Conservation (phyloP, 2,888 invertebrate species). For the Patella caerulea region DNA sequence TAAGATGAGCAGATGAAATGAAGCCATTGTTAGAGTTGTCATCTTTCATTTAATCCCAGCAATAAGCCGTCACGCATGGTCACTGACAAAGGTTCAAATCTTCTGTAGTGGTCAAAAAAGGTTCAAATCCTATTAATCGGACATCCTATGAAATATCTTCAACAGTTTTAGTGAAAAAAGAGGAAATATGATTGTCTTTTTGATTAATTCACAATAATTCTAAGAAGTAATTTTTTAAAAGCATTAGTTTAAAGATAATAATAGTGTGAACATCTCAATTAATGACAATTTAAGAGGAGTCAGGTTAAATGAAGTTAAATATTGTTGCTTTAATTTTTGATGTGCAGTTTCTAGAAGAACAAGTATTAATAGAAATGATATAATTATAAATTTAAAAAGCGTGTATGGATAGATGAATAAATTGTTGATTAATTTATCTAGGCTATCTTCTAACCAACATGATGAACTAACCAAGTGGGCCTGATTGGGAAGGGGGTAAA, state of each 20-base stretch:
- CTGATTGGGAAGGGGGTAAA: too few relatives aligned
- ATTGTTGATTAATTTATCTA: too few relatives aligned
- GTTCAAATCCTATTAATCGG: not conserved
- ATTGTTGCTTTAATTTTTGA: too few relatives aligned
- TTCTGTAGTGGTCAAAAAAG: not conserved
- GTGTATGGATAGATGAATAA: too few relatives aligned
- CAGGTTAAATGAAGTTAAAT: too few relatives aligned
- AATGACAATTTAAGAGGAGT: too few relatives aligned
- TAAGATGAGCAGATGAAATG: not conserved
- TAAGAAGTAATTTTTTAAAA: not conserved
- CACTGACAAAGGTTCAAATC: not conserved
- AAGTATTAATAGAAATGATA: too few relatives aligned
- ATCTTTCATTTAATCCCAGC: not conserved
- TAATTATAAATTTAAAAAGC: too few relatives aligned
- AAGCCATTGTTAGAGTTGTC: not conserved
- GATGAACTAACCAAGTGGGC: too few relatives aligned
- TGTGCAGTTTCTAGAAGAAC: too few relatives aligned
- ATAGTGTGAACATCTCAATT: too few relatives aligned
- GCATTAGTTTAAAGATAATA: not conserved
- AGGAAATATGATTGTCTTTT: not conserved
- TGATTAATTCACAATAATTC: not conserved
- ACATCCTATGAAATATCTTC: slow-evolving; percentile 1
- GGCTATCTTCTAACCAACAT: too few relatives aligned
- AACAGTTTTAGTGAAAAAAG: not conserved
- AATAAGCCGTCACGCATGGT: slow-evolving; percentile 2